These are phyloP conservation scores for Misgurnus mizolepis DNA, from an alignment of 2,113 vertebrate genomes.

Conservation along the genomic window DNA sequence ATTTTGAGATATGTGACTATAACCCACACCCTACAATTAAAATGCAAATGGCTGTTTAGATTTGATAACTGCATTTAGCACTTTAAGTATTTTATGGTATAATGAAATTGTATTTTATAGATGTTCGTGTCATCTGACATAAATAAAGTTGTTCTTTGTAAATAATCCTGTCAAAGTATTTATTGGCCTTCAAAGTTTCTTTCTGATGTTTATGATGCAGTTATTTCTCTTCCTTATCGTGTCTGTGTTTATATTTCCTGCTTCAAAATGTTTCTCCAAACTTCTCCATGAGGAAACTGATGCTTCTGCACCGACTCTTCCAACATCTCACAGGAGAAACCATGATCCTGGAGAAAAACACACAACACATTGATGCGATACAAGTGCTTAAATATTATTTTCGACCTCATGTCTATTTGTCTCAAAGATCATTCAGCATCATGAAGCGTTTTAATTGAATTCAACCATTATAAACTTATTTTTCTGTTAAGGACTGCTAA, in stretches of 20 bases:
- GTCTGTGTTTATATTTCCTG: background rate
- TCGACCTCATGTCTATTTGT: no score
- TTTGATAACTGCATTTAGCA: background rate
- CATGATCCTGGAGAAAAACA: conserved; percentile 70
- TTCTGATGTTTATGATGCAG: background rate
- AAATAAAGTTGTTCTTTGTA: no score
- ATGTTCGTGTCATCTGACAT: no score
- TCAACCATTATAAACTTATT: no score
- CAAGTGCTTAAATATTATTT: no score
- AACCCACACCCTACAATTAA: conserved; percentile 91
- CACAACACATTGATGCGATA: background rate
- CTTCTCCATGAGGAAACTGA: conserved; percentile 77
- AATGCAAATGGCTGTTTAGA: conserved; percentile 94
- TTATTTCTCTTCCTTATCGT: background rate
- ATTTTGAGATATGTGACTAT: conserved; percentile 90
- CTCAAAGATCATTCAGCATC: no score
- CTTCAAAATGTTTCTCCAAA: conserved; percentile 70
- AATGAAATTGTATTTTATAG: no score
- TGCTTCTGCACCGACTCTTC: conserved; percentile 77
- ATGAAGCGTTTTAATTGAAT: no score
- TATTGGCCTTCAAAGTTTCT: no score
- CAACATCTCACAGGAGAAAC: conserved; percentile 85
- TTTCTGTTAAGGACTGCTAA: no score
- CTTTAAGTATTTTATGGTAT: no score
- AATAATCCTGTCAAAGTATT: no score